Base-by-base conservation (phyloP, 2,797 vertebrate genomes). In the Labroides dimidiatus region DNA sequence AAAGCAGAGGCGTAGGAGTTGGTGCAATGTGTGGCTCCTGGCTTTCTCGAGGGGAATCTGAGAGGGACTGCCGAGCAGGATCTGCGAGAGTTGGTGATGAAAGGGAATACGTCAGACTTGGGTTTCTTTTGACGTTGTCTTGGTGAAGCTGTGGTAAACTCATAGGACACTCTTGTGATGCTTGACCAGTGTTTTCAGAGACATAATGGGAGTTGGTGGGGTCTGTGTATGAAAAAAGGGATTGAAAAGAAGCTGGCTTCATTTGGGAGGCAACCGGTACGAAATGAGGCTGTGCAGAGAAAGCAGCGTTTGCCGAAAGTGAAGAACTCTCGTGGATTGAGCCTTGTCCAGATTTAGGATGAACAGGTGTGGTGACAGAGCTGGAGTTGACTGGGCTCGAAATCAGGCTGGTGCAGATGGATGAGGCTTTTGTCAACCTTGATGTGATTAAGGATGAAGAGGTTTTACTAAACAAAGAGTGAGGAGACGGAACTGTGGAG, bases 391-490 rank as follows among this genome's bases (percentile, higher is more conserved):
- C 8, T 0, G 15, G n/a, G n/a, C 19, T 59, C 19, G 75, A 66
- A 71, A 54, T 10, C 0, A 39, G 36, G 16, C 43, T 17, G 2
- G 55, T 19, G 54, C 41, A 41, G 15, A 65, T 27, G 10, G 50
- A 44, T 0, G 1, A 0, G 20, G 21, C 24, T 10, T 60, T 52
- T 19, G 58, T 12, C 10, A 9, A 12, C 2, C 20, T 43, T 6
- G 54, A 36, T 6, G 65, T 17, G 11, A 48, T 51, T 1, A n/a
- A 37, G 41, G 62, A 10, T 19, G 54, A 20, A 48, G 67, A 37
- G 7, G 24, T 24, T 2, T 57, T 0, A 2, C 42, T 15, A 19
- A 89, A 88, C 63, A 81, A 44, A 19, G 84, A 73, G 49, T 80
- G 75, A 24, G 59, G 58, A 50, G 69, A 10, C 5, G 33, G 4